These are phyloP conservation scores for Lagopus leucura DNA, from an alignment of 2,113 vertebrate species.

Conservation along the genomic window DNA sequence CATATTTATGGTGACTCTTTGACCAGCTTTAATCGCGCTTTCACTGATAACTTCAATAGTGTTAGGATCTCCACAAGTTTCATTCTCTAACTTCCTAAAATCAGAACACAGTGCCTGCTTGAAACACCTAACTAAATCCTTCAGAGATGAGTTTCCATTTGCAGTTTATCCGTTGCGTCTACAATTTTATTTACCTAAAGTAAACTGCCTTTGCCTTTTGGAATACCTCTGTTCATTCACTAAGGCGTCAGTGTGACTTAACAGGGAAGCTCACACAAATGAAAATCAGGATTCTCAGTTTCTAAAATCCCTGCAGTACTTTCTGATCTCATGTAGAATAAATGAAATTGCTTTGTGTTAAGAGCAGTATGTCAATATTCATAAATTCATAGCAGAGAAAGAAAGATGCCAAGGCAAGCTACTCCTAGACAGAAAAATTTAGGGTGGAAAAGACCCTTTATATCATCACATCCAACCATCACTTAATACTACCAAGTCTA, in stretches of 20 bases:
- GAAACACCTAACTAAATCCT: not conserved
- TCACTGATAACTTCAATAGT: not conserved
- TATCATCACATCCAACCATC: not conserved
- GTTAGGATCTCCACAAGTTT: not conserved
- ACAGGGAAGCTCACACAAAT: not conserved
- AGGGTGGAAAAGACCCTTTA: not conserved
- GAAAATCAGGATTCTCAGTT: not conserved
- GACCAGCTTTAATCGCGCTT: not conserved
- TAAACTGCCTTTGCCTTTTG: not conserved
- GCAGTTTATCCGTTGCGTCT: not conserved
- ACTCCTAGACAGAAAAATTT: not conserved
- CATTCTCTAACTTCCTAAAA: not conserved
- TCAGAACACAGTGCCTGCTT: not conserved
- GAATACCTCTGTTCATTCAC: not conserved
- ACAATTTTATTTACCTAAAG: not conserved
- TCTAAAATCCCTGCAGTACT: not conserved
- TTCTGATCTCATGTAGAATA: not conserved
- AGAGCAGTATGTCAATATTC: not conserved
- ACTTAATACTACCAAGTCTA: not conserved
- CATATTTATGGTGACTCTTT: not conserved
- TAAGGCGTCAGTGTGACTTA: not conserved
- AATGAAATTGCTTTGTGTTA: slow-evolving; percentile 10
- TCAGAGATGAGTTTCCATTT: not conserved
- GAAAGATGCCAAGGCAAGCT: not conserved
- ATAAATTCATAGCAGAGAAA: not conserved